Conservation (phyloP, 2,888 invertebrate species). For the Tachystola acroxantha region DNA sequence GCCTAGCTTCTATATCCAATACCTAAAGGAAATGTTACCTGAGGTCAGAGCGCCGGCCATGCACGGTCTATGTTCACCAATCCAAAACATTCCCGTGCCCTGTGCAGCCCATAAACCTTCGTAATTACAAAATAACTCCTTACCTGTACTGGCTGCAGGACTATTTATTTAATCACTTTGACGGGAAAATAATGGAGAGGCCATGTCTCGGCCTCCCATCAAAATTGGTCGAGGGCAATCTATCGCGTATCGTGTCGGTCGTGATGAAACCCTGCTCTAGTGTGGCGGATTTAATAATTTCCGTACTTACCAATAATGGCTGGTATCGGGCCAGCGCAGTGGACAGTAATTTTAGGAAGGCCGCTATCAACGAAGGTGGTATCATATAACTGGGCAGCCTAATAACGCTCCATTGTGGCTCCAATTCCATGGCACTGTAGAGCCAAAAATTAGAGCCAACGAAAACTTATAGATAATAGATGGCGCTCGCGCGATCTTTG, state of each 20-base stretch:
- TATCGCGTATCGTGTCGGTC: conserved; percentile 47
- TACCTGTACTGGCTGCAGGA: conserved; percentile 47
- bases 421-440: no score
- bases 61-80: conserved; percentile 26
- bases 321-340: conserved; percentile 6
- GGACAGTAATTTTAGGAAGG: conserved; percentile 11
- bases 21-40: conserved; percentile 13
- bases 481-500: no score
- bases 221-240: conserved; percentile 53
- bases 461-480: no score
- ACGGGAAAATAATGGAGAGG: conserved; percentile 68
- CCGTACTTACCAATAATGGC: conserved; percentile 31
- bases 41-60: conserved; percentile 34
- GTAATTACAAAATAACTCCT: conserved; percentile 73
- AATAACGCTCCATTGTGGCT: no score
- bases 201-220: conserved; percentile 44
- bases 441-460: no score
- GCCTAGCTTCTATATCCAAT: no score
- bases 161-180: conserved; percentile 78
- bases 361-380: not conserved
- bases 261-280: conserved; percentile 34
- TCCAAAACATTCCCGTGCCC: conserved; percentile 56
- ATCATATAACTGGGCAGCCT: no score
- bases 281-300: conserved; percentile 52
- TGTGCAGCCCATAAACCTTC: conserved; percentile 62